Base-by-base conservation (phyloP, 2,797 vertebrate genomes). In the Moxostoma hubbsi region DNA sequence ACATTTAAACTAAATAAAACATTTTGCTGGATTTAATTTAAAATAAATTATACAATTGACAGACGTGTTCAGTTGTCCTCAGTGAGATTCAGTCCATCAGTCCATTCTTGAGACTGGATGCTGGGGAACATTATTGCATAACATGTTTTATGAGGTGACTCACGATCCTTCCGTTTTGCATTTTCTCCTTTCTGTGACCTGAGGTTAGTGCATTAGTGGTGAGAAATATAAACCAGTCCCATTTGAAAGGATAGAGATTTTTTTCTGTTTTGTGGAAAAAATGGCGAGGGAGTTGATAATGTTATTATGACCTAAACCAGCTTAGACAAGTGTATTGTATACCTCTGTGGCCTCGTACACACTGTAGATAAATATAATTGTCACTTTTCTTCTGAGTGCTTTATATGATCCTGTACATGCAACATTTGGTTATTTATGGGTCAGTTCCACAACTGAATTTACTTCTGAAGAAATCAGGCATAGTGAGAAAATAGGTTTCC, bases 111-210 rank as follows among this genome's bases (percentile, higher is more conserved):
- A 73, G 47, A 67, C 46, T 15, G 18, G 45, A 16, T 68, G 46
- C 58, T 72, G 36, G 46, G 77, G 64, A 75, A 82, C n/a, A 18
- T 10, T 18, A 51, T 82, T 78, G 49, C 70, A 67, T 82, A 78
- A 78, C 55, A 43, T 5, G 13, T 15, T 62, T 73, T 10, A 54
- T 24, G 49, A 58, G 54, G 69, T 82, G 80, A 82, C 74, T 82
- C 80, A 73, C 63, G 7, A 24, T 61, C 73, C 55, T 6, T 69
- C 36, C 43, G n/a, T 53, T 66, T n/a, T 46, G 79, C 57, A 71
- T 62, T 67, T 73, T 54, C 36, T 77, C 24, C 7, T 5, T 59
- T 58, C 36, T 51, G 24, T 65, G 53, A 66, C 63, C 67, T 24
- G 9, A 54, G 53, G 68, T 72, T 77, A 59, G 53, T 59, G 46